These are phyloP conservation scores for Melanostoma scalare DNA, from an alignment of 2,888 invertebrate species.

Conservation along the genomic window DNA sequence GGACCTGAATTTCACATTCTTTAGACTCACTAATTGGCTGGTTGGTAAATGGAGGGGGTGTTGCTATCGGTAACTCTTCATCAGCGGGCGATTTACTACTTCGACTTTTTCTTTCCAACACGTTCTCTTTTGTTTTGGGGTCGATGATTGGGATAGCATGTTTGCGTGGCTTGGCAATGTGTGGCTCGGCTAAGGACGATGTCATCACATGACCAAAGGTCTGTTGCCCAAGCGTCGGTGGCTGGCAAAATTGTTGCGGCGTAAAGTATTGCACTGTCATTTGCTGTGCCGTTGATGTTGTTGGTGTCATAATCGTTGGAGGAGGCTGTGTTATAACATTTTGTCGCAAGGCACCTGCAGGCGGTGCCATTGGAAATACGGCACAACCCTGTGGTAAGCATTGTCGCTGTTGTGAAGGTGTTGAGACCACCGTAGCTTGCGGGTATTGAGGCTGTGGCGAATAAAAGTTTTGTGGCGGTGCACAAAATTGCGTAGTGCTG, in stretches of 20 bases:
- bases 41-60: conserved; percentile 31
- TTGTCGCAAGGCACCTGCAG: conserved; percentile 58
- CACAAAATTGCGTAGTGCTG: conserved; percentile 55
- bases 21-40: conserved; percentile 24
- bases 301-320: conserved; percentile 68
- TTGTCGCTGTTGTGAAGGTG: conserved; percentile 75
- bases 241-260: conserved; percentile 75
- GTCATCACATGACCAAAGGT: conserved; percentile 50
- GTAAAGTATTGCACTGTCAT: conserved; percentile 74
- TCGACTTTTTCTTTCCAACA: conserved; percentile 76
- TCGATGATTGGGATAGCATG: conserved; percentile 81
- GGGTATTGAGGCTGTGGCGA: conserved; percentile 39
- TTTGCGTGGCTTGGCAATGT: conserved; percentile 74
- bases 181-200: conserved; percentile 65
- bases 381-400: conserved; percentile 73
- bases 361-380: conserved; percentile 72
- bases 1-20: conserved; percentile 15
- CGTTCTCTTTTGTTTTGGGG: conserved; percentile 79
- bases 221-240: conserved; percentile 73
- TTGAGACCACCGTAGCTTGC: conserved; percentile 64
- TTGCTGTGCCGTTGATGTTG: conserved; percentile 73
- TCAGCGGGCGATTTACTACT: conserved; percentile 64
- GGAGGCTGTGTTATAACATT: conserved; percentile 61
- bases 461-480: conserved; percentile 46
- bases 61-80: conserved; percentile 40